Conservation (phyloP, 2,888 invertebrate genomes). For the Hemistola chrysoprasaria region DNA sequence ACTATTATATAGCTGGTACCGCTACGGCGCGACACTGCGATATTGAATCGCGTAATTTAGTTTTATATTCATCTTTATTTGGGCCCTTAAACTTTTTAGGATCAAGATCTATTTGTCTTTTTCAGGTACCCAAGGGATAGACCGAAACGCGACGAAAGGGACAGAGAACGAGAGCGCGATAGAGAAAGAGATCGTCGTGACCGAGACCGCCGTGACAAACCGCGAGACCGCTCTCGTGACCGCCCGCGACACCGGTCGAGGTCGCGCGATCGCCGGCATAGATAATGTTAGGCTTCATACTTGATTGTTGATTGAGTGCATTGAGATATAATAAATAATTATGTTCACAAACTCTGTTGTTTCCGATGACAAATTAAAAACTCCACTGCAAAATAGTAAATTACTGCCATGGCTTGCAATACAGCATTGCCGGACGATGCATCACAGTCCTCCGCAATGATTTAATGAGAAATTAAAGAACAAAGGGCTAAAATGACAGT, state of each 20-base stretch:
- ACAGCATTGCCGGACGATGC: too few relatives aligned
- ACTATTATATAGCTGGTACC: too few relatives aligned
- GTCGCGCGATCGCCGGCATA: slow-evolving; percentile 67
- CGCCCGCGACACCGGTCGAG: slow-evolving; percentile 56
- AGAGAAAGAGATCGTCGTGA: slow-evolving; percentile 43
- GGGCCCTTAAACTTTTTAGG: too few relatives aligned
- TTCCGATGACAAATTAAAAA: background rate
- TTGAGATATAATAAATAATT: slow-evolving; percentile 50
- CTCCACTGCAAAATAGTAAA: too few relatives aligned
- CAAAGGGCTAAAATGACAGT: too few relatives aligned
- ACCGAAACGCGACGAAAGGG: slow-evolving; percentile 65
- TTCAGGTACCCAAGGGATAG: slow-evolving; percentile 75
- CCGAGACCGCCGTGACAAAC: slow-evolving; percentile 40
- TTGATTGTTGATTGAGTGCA: slow-evolving; percentile 42
- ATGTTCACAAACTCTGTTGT: slow-evolving; percentile 39
- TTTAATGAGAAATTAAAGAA: too few relatives aligned
- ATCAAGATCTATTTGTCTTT: slow-evolving; percentile 37
- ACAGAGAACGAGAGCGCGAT: slow-evolving; percentile 53
- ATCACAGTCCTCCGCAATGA: too few relatives aligned
- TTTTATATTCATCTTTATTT: too few relatives aligned
- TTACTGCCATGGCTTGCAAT: too few relatives aligned
- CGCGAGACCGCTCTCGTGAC: slow-evolving; percentile 45
- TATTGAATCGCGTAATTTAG: too few relatives aligned
- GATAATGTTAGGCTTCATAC: slow-evolving; percentile 53
- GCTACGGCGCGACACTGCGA: too few relatives aligned